These are phyloP conservation scores for Nothobranchius kuhntae DNA, from an alignment of 2,113 vertebrate species.

Conservation along the genomic window DNA sequence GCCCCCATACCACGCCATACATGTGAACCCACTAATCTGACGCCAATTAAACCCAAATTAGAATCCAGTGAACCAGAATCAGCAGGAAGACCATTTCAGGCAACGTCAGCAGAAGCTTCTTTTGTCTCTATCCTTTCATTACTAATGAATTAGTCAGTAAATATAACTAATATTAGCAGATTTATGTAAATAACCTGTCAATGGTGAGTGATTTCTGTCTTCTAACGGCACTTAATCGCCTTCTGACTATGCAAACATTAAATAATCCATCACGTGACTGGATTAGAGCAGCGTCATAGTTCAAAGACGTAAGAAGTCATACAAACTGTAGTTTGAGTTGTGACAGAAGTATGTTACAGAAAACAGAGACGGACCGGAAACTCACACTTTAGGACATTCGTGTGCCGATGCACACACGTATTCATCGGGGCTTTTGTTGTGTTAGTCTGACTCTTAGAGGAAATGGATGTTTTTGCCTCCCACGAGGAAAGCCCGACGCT, in stretches of 20 bases:
- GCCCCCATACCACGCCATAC: too few species aligned
- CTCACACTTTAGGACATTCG: too few species aligned
- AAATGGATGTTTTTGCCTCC: too few species aligned
- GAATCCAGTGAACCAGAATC: background rate
- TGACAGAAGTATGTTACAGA: background rate
- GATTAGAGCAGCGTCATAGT: constrained; percentile 8
- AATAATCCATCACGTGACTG: background rate
- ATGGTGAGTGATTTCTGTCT: background rate
- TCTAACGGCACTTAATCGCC: constrained; percentile 1
- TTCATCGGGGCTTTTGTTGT: too few species aligned
- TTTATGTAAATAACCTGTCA: background rate
- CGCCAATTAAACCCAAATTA: background rate
- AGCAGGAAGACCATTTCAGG: background rate
- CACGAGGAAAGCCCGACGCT: too few species aligned
- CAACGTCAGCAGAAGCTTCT: background rate
- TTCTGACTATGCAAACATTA: background rate
- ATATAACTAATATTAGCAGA: background rate
- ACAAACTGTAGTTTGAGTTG: background rate
- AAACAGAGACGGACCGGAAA: too few species aligned
- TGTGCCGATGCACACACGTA: too few species aligned
- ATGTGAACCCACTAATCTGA: constrained; percentile 15
- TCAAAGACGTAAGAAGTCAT: background rate
- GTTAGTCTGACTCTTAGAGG: too few species aligned
- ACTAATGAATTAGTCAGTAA: background rate
- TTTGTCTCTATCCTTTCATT: background rate